Percentiles rank a stretch among this genome's conserved stretches.
Evolutionary conservation across 2,113 vertebrate genomes (phyloP).

Genomic region (Erythrolamprus reginae): DNA sequence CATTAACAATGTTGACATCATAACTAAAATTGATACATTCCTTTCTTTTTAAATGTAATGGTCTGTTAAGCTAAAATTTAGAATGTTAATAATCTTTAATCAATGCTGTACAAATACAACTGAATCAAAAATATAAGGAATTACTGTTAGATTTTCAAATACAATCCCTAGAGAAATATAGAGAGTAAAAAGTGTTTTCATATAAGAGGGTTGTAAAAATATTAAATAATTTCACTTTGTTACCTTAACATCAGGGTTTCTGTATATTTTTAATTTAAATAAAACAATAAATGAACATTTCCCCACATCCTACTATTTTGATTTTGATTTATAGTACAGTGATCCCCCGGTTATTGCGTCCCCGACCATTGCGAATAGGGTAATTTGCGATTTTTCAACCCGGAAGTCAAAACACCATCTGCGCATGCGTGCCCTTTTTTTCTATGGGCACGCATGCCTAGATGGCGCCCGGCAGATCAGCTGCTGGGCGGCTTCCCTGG

Average conservation of each 20-base stretch:
- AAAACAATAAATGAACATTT: not conserved
- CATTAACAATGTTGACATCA: not conserved
- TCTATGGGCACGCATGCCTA: no score
- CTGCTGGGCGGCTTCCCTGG: no score
- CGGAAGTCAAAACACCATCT: no score
- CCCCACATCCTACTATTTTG: no score
- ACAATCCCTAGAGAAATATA: not conserved
- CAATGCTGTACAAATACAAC: not conserved
- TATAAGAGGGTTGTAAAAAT: not conserved
- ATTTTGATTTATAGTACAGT: not conserved
- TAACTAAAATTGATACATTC: not conserved
- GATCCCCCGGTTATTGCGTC: no score
- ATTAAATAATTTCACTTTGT: not conserved
- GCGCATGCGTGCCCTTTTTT: no score
- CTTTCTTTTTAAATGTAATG: not conserved
- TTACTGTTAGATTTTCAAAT: not conserved
- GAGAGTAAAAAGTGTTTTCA: not conserved
- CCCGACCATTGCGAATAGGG: no score
- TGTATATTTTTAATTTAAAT: not conserved
- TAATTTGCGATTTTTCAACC: no score
- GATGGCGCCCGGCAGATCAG: no score
- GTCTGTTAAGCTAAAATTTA: not conserved
- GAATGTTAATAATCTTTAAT: not conserved
- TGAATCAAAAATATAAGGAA: not conserved
- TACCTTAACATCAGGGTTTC: not conserved